Evolutionary conservation across 1,140 invertebrate genomes (phyloP), one percentile per base, ranked within the genome.

Genomic region (Scaptomyza montana): DNA sequence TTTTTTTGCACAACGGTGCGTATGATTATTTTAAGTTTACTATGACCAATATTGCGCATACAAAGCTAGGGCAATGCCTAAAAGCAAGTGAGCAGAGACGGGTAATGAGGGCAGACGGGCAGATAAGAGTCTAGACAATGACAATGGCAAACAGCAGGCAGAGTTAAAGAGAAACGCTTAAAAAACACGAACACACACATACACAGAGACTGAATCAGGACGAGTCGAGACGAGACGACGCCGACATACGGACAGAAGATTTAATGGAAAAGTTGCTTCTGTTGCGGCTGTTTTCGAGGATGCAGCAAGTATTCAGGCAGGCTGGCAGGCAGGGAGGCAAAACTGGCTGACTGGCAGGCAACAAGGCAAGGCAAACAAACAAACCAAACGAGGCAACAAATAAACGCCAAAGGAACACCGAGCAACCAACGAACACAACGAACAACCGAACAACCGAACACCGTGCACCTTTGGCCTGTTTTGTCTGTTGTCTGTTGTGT

Each of bases 11-110:
- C 82, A 81, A 61, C 81, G 70, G 60, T 78, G 82, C 82, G 78
- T 87, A 78, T 87, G 84, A 87, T 87, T 89, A 89, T 89, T 82
- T 77, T 70, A 82, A 77, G 68, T 89, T 82, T 70, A 39, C 78
- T 55, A 25, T 39, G 41, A 43, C 64, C 79, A 87, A 86, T 87
- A 86, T 87, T 82, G 80, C 74, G 82, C 59, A 81, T 81, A 57
- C 82, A 67, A 53, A 63, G 71, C 51, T 16, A 33, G 64, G 70
- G 46, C 30, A 45, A 25, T 9, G 36, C 46, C 60, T 41, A 51
- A 25, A 25, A 33, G 53, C 67, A 8, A 19, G 39, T 6, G 0
- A 6, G 51, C 21, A 43, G 10, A 49, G 46, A 39, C 54, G 56
- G 46, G 21, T 25, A 21, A 10, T 30, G 19, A 45, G 61, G 54